A percentile compares a stretch with the other conserved stretches of the same genome.
Conservation (phyloP, 1,140 invertebrate species). For the Drosophila pseudoobscura region DNA sequence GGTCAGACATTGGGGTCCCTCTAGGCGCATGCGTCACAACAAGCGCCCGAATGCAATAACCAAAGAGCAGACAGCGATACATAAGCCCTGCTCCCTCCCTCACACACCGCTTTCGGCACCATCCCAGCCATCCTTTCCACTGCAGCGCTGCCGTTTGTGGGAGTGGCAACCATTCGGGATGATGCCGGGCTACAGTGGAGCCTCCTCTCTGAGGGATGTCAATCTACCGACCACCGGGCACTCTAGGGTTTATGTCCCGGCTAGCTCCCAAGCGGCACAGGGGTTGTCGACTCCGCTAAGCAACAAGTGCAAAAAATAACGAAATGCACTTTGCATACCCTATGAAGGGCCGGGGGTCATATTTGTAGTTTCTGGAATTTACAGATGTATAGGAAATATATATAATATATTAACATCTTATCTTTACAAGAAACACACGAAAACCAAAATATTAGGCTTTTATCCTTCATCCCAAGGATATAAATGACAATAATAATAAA, state of each 20-base stretch:
- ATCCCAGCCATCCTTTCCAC: slow-evolving; percentile 25
- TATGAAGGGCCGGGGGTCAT: no score
- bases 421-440: no score
- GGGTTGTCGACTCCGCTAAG: slow-evolving; percentile 9
- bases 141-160: slow-evolving; percentile 48
- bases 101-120: background rate
- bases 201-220: background rate
- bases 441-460: no score
- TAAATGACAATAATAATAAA: no score
- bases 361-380: no score
- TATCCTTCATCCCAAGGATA: no score
- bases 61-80: slow-evolving; percentile 41
- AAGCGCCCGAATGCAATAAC: slow-evolving; percentile 50
- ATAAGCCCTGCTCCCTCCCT: slow-evolving; percentile 17
- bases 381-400: no score
- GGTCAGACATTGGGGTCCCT: no score
- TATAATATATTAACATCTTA: no score
- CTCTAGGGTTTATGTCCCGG: background rate
- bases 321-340: no score
- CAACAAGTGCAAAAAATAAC: slow-evolving; percentile 32
- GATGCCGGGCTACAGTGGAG: slow-evolving; percentile 24
- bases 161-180: slow-evolving; percentile 46
- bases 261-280: background rate
- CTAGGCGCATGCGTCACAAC: slow-evolving; percentile 51
- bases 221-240: background rate